Evolutionary conservation across 2,797 vertebrate genomes (phyloP).

Genomic region (Botia almorhae): DNA sequence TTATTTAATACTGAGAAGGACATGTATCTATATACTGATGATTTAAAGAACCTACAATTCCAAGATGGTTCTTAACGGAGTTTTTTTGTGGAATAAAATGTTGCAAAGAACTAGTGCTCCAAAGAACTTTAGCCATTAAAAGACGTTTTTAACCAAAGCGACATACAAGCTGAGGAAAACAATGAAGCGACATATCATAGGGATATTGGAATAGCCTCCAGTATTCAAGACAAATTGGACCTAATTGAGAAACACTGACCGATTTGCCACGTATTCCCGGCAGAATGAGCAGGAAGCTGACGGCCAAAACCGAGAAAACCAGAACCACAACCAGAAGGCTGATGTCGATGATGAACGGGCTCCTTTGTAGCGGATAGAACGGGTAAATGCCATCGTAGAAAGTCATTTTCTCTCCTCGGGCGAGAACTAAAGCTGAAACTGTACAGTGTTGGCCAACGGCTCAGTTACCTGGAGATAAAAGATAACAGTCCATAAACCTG

Average conservation of each 20-base stretch:
- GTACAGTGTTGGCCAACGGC: conserved; percentile 63
- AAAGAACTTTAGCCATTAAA: no score
- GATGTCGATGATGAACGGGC: conserved; percentile 76
- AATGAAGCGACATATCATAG: no score
- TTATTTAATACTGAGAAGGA: background rate
- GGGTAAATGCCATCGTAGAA: conserved; percentile 86
- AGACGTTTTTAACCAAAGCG: no score
- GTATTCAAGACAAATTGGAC: background rate
- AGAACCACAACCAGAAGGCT: conserved; percentile 83
- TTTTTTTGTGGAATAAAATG: background rate
- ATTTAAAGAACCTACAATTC: background rate
- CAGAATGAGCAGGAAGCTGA: conserved; percentile 87
- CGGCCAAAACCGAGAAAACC: conserved; percentile 83
- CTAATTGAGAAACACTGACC: conserved; percentile 75
- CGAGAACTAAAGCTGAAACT: conserved; percentile 59
- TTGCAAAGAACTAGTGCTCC: no score
- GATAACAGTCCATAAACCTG: conserved; percentile 61
- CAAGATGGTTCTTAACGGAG: background rate
- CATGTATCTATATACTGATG: no score
- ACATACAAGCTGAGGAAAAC: no score
- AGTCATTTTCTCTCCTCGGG: conserved; percentile 81
- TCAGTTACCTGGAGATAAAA: conserved; percentile 73
- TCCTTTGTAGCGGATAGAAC: conserved; percentile 86
- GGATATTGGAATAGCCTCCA: no score
- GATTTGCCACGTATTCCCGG: conserved; percentile 92